Evolutionary conservation across 2,888 invertebrate species (phyloP).

Genomic region (Oxycera nigricornis): DNA sequence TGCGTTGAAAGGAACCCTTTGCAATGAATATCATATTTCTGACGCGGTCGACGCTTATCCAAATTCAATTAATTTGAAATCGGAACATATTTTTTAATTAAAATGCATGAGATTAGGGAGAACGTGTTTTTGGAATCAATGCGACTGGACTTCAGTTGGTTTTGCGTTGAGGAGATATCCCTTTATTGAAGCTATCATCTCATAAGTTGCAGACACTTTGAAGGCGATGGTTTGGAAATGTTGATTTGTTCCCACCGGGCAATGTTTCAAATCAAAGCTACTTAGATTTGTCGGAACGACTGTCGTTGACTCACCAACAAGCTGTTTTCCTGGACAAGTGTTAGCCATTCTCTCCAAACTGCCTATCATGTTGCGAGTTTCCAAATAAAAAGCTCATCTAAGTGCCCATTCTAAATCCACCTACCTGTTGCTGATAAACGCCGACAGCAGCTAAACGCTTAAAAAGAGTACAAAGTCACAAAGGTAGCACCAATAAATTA

Average conservation of each 20-base stretch:
- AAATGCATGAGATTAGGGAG: not conserved
- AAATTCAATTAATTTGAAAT: conserved; percentile 25
- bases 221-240: too few species aligned
- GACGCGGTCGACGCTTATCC: conserved; percentile 12
- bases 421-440: conserved; percentile 34
- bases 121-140: not conserved
- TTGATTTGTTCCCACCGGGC: too few species aligned
- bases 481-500: conserved; percentile 44
- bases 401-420: conserved; percentile 13
- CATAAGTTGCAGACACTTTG: too few species aligned
- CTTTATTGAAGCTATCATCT: too few species aligned
- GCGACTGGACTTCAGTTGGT: not conserved
- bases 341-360: not conserved
- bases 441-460: not conserved
- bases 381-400: not conserved
- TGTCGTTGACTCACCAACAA: too few species aligned
- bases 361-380: not conserved
- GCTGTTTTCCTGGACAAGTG: too few species aligned
- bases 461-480: conserved; percentile 17
- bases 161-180: not conserved
- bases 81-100: conserved; percentile 28
- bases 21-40: conserved; percentile 19
- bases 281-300: too few species aligned
- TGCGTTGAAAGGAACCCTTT: not conserved
- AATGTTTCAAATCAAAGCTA: too few species aligned